Evolutionary conservation across 2,888 invertebrate genomes (phyloP).

Genomic region (Diadegma fenestrale): DNA sequence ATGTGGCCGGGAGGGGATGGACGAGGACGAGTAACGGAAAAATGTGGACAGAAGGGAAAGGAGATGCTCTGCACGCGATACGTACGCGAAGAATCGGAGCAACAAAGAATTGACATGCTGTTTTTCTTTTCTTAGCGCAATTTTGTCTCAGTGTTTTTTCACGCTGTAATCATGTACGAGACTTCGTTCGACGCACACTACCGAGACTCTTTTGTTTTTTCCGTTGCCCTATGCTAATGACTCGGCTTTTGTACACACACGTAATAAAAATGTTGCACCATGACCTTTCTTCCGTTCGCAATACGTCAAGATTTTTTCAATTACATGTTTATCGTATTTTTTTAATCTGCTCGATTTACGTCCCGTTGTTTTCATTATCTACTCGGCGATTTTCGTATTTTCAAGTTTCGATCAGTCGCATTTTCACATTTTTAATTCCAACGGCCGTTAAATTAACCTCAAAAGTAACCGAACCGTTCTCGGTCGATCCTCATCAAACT

Average conservation of each 20-base stretch:
- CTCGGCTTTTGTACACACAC: background rate
- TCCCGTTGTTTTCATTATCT: background rate
- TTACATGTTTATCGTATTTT: background rate
- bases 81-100: constrained; percentile 4
- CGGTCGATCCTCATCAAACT: background rate
- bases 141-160: constrained; percentile 9
- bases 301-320: background rate
- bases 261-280: background rate
- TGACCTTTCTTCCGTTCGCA: background rate
- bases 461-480: background rate
- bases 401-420: background rate
- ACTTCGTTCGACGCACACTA: background rate
- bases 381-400: background rate
- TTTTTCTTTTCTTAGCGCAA: background rate
- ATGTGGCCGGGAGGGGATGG: background rate
- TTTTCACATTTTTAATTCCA: too few relatives aligned
- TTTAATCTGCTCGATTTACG: background rate
- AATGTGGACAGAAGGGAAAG: constrained; percentile 4
- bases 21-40: constrained; percentile 23
- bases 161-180: background rate
- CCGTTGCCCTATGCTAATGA: background rate
- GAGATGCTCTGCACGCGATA: background rate
- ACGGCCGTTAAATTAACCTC: background rate
- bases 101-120: constrained; percentile 39
- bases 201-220: background rate